A percentile compares a stretch with the other conserved stretches of the same genome.
Conservation (phyloP, 2,888 invertebrate species). For the Agonopterix heracliana region DNA sequence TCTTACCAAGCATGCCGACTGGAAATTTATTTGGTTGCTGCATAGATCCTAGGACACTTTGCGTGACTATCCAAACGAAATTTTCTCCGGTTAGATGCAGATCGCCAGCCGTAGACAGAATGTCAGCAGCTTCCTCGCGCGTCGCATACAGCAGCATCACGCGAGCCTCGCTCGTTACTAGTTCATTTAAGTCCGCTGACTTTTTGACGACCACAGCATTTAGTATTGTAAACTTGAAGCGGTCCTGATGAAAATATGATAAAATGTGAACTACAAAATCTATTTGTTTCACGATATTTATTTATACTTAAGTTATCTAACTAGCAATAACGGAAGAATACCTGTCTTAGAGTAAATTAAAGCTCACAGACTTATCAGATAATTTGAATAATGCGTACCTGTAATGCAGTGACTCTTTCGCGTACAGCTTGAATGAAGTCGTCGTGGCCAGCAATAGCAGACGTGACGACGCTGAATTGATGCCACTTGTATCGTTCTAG, state of each 20-base stretch:
- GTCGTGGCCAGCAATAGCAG: constrained; percentile 95
- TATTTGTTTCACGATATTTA: no score
- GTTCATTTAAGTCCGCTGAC: constrained; percentile 84
- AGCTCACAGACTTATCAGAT: no score
- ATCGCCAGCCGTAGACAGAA: constrained; percentile 84
- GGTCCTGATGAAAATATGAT: constrained; percentile 42
- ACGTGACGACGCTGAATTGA: constrained; percentile 95
- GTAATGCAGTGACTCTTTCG: constrained; percentile 89
- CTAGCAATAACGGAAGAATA: no score
- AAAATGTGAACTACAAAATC: no score
- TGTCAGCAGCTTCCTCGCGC: constrained; percentile 89
- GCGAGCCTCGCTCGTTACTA: constrained; percentile 92
- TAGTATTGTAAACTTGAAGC: constrained; percentile 85
- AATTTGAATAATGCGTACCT: constrained; percentile 56
- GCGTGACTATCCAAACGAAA: constrained; percentile 98
- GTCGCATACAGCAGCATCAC: constrained; percentile 96
- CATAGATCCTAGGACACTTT: constrained; percentile 91
- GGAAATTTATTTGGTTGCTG: constrained; percentile 84
- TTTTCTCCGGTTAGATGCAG: constrained; percentile 91
- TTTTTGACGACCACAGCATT: constrained; percentile 89
- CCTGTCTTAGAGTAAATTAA: no score
- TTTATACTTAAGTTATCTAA: no score
- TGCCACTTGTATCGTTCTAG: constrained; percentile 97
- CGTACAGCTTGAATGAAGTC: constrained; percentile 96
- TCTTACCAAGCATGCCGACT: constrained; percentile 92